Evolutionary conservation across 1,140 invertebrate species (phyloP), one percentile per base, ranked within the genome.

Genomic region (Drosophila tropicalis): DNA sequence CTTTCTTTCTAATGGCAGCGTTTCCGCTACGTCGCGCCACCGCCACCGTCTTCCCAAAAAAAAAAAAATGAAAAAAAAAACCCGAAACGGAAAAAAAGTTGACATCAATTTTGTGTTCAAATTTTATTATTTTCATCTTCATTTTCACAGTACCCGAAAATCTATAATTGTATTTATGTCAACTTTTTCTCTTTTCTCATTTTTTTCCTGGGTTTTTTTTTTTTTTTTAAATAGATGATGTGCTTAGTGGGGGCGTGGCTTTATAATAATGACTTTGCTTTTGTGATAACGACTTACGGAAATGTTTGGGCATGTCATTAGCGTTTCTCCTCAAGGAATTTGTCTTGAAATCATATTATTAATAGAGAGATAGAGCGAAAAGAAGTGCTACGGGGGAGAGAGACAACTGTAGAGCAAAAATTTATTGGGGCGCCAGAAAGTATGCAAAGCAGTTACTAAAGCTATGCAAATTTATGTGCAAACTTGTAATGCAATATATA

Each of bases 81-180:
- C 10, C 12, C 15, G 7, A 51, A 51, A 22, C 17, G 44, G 17
- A 51, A 51, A 51, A 51, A 87, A 83, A 84, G 76, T 89, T 87
- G 80, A 87, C 84, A 87, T 87, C 84, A 87, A 87, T 87, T 87
- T 87, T 80, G 44, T 72, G 84, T 76, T 89, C 84, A 84, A 58
- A 87, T 87, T 87, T 87, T 87, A 87, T 87, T 87, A 89, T 87
- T 87, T 87, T 84, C 84, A 84, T 89, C 84, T 85, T 90, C 85
- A 89, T 89, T 82, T 84, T 75, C 77, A 65, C 85, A 85, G 81
- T 70, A 61, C 72, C 63, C 76, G 61, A 70, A 90, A 90, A 91
- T 91, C 90, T 90, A 90, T 91, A 91, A 91, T 91, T 91, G 90
- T 91, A 91, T 91, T 91, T 91, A 87, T 91, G 90, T 91, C 90